A percentile compares a stretch with the other conserved stretches of the same genome.
Conservation (phyloP, 2,113 vertebrate genomes). For the Megaleporinus macrocephalus region DNA sequence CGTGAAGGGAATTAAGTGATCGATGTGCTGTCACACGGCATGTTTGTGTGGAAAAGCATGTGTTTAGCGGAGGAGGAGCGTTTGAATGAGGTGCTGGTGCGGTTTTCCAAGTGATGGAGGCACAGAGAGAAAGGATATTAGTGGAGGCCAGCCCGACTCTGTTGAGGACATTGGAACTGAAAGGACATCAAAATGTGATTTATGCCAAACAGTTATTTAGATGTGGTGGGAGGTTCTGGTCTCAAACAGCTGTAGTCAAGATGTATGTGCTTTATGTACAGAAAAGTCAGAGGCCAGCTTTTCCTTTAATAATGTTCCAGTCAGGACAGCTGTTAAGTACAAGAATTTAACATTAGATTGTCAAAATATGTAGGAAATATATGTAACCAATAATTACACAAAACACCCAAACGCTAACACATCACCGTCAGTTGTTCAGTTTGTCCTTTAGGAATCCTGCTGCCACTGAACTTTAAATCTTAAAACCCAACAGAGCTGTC, state of each 20-base stretch:
- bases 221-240: background rate
- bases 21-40: slow-evolving; percentile 42
- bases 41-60: slow-evolving; percentile 7
- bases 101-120: background rate
- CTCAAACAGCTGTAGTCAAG: background rate
- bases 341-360: too few species aligned
- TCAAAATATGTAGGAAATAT: background rate
- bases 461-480: too few species aligned
- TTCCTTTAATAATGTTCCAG: background rate
- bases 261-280: background rate
- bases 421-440: too few species aligned
- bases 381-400: too few species aligned
- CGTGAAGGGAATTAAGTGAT: slow-evolving; percentile 61
- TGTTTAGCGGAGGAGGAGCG: background rate
- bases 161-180: background rate
- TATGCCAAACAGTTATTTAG: slow-evolving; percentile 24
- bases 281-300: too few species aligned
- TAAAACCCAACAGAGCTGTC: too few species aligned
- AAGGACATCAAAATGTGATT: background rate
- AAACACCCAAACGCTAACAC: too few species aligned
- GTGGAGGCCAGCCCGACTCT: background rate
- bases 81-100: background rate
- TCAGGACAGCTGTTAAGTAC: too few species aligned
- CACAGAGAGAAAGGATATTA: slow-evolving; percentile 5
- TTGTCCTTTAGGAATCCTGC: too few species aligned